Conservation (phyloP, 2,113 vertebrate species). For the Sphaerodactylus townsendi region DNA sequence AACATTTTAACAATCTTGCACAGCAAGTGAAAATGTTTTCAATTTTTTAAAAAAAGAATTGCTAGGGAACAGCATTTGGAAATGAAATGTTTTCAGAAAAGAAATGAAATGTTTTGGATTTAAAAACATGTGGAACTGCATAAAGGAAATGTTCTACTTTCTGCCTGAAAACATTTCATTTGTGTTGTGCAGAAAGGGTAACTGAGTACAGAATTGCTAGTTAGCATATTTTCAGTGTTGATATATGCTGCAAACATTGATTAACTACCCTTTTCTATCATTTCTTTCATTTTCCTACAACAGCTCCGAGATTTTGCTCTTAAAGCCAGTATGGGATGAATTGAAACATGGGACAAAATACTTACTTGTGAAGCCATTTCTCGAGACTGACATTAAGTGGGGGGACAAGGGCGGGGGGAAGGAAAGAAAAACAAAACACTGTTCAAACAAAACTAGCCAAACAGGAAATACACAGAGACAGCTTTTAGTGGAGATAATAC, state of each 20-base stretch:
- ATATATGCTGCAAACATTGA: neutral
- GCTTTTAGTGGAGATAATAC: constrained; percentile 34
- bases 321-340: neutral
- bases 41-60: too few species aligned
- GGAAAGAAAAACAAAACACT: constrained; percentile 69
- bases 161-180: too few species aligned
- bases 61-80: too few species aligned
- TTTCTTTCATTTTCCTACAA: neutral
- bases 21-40: too few species aligned
- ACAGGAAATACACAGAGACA: constrained; percentile 34
- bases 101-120: too few species aligned
- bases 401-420: constrained; percentile 31
- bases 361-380: constrained; percentile 80
- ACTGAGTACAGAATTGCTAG: neutral
- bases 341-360: constrained; percentile 57
- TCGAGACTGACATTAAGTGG: constrained; percentile 71
- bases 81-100: too few species aligned
- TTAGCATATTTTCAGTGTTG: neutral
- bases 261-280: neutral
- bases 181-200: too few species aligned
- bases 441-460: constrained; percentile 60
- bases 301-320: neutral
- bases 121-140: too few species aligned
- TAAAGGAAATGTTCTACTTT: too few species aligned
- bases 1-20: too few species aligned